Evolutionary conservation across 2,113 vertebrate genomes (phyloP).

Genomic region (Axis porcinus): DNA sequence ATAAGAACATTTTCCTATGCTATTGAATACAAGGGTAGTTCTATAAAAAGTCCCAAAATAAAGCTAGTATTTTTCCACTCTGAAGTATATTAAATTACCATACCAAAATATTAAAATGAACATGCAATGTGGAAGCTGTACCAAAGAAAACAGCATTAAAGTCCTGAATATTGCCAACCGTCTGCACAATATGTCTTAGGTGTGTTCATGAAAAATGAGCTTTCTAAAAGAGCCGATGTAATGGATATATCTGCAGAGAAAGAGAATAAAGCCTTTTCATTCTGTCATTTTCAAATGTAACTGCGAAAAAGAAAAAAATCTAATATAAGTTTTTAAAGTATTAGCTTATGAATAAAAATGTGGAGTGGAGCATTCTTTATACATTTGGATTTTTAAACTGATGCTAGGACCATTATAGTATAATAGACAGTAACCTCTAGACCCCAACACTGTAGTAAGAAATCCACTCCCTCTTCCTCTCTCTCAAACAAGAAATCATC

Average conservation of each 20-base stretch:
- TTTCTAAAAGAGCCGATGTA: conserved; percentile 60
- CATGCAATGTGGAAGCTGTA: conserved; percentile 77
- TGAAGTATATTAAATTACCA: conserved; percentile 72
- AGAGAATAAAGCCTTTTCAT: conserved; percentile 63
- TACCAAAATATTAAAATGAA: conserved; percentile 76
- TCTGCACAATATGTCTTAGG: conserved; percentile 49
- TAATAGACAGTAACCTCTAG: conserved; percentile 44
- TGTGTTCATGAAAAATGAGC: conserved; percentile 69
- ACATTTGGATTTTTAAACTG: conserved; percentile 27
- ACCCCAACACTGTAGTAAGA: conserved; percentile 33
- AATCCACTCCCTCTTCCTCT: background rate
- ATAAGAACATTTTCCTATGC: conserved; percentile 77
- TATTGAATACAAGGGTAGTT: conserved; percentile 74
- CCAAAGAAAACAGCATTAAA: conserved; percentile 69
- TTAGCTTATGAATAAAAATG: conserved; percentile 78
- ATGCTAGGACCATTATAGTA: background rate
- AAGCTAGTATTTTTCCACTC: conserved; percentile 73
- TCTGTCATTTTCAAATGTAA: conserved; percentile 67
- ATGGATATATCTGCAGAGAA: conserved; percentile 63
- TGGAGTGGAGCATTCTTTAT: conserved; percentile 64
- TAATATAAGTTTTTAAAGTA: conserved; percentile 54
- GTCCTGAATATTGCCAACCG: conserved; percentile 61
- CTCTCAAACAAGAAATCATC: conserved; percentile 62
- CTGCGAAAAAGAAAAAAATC: conserved; percentile 64
- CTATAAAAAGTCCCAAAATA: conserved; percentile 70